Evolutionary conservation across 2,113 vertebrate genomes (phyloP).

Genomic region (Hemibagrus wyckioides): DNA sequence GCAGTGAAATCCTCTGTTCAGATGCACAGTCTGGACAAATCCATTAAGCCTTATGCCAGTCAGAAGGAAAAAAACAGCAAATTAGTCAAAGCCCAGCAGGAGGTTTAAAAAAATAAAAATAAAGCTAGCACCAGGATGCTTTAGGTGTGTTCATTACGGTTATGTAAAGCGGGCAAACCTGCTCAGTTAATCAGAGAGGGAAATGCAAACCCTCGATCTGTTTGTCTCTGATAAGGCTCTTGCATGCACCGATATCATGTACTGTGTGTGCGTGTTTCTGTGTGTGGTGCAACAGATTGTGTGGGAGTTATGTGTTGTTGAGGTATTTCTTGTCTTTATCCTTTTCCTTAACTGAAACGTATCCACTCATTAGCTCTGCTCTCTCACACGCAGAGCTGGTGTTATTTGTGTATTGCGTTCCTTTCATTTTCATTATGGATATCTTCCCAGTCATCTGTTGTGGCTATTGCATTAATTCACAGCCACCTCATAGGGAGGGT

Average conservation of each 20-base stretch:
- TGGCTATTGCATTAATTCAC: constrained; percentile 39
- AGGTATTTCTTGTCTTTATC: constrained; percentile 13
- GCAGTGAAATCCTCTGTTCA: background rate
- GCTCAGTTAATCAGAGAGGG: constrained; percentile 55
- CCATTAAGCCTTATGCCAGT: background rate
- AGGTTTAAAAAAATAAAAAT: background rate
- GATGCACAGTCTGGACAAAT: background rate
- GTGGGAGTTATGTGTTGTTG: constrained; percentile 23
- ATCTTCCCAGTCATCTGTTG: constrained; percentile 33
- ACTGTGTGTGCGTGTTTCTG: constrained; percentile 15
- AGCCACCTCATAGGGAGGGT: constrained; percentile 21
- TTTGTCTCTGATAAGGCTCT: constrained; percentile 63
- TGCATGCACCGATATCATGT: constrained; percentile 26
- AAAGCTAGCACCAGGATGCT: constrained; percentile 30
- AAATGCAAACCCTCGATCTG: constrained; percentile 51
- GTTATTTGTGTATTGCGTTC: constrained; percentile 14
- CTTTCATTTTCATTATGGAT: constrained; percentile 15
- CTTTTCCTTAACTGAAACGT: constrained; percentile 5
- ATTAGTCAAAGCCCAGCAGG: background rate
- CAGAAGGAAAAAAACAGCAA: background rate
- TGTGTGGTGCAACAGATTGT: constrained; percentile 15
- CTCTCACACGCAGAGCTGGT: background rate
- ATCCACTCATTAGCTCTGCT: constrained; percentile 18
- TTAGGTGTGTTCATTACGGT: constrained; percentile 42
- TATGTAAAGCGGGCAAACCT: constrained; percentile 47